phyloP scores from a whole-genome alignment of 2,888 invertebrate species.

The Digitonthophagus gazella region DNA sequence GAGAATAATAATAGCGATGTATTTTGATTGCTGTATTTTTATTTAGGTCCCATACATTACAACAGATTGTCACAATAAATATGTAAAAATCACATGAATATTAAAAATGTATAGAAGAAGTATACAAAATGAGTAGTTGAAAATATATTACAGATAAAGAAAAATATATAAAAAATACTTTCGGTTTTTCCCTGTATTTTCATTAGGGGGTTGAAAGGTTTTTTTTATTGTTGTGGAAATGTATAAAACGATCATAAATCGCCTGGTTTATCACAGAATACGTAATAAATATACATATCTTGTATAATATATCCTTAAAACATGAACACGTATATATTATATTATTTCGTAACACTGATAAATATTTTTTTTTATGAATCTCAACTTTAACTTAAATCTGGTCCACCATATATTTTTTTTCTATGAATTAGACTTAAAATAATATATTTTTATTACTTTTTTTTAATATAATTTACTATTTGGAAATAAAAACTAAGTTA shows the following conservation, averaged over 20 bases:
- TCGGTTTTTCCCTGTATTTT: background rate
- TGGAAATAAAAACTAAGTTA: background rate
- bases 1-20: no score
- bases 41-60: slow-evolving; percentile 27
- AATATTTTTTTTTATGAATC: slow-evolving; percentile 7
- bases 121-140: slow-evolving; percentile 7
- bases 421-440: slow-evolving; percentile 7
- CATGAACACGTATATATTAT: slow-evolving; percentile 11
- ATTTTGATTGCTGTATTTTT: background rate
- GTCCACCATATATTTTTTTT: background rate
- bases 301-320: slow-evolving; percentile 6
- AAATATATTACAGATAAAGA: background rate
- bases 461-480: slow-evolving; percentile 2
- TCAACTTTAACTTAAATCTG: slow-evolving; percentile 11
- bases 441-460: background rate
- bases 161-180: background rate
- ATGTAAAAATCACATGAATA: slow-evolving; percentile 2
- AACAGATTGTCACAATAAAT: slow-evolving; percentile 28
- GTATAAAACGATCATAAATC: background rate
- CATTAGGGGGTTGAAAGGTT: background rate
- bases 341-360: slow-evolving; percentile 14
- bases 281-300: slow-evolving; percentile 15
- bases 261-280: slow-evolving; percentile 11
- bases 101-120: background rate
- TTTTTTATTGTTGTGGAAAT: background rate